Evolutionary conservation across 37 sponge, comb jelly and placozoan species (phyloP), one percentile per base, ranked within the genome.

Genomic region (Oopsacas minuta): DNA sequence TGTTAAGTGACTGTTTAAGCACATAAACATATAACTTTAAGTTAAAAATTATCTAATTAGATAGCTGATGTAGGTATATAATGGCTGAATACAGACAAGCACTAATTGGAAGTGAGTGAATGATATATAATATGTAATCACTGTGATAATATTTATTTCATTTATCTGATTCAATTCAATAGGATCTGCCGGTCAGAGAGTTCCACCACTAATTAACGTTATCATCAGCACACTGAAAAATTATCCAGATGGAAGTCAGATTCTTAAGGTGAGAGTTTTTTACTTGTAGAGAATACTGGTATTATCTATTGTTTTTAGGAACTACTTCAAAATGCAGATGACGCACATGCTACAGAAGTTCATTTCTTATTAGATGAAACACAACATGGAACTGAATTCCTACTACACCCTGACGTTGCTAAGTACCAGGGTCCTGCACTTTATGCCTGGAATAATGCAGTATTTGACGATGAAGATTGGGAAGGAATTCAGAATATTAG

Each of bases 201-300:
- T 61, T 34, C 83, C 83, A 1, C 83, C 83, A 37, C 83, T 83
- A 28, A 83, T 39, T 3, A 39, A 37, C 32, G 23, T n/a, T 23
- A 83, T 83, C 35, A 39, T 39, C 37, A 83, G 39, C 7, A 83
- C 42, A 23, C 83, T 83, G 0, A 34, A 42, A 20, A 83, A 39
- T 25, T 83, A 83, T 36, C 83, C 83, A 15, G 83, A 83, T 37
- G 83, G 83, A n/a, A 39, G 83, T 37, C 83, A 83, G 39, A 83
- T 83, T 83, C 39, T 83, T 32, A 83, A 83, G 39, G 83, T 83
- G 30, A 7, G 39, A 23, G 39, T 23, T 38, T 37, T 61, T 32
- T 20, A 25, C 7, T 12, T 20, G 20, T 61, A 3, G 12, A 46
- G 17, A 46, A 61, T 25, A 32, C 28, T 61, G 75, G 28, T n/a